Evolutionary conservation across 2,797 vertebrate species (phyloP).

Genomic region (Orestias chungarensis): DNA sequence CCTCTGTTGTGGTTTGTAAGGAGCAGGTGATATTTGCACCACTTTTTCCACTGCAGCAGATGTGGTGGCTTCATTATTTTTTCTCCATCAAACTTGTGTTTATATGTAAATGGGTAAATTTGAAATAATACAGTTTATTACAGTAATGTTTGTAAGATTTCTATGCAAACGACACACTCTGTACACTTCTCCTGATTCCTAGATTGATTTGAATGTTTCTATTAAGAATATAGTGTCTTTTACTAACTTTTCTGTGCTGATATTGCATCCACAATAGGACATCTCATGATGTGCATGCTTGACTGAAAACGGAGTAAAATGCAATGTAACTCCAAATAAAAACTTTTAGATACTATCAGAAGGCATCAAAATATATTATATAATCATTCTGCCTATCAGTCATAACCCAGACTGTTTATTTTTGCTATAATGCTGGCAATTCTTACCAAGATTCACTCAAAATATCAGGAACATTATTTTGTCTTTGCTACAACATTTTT

Average conservation of each 20-base stretch:
- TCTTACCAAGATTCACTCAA: not conserved
- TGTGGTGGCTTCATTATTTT: conserved; percentile 6
- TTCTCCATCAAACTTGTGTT: conserved; percentile 11
- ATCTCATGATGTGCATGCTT: too few relatives aligned
- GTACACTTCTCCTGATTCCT: not conserved
- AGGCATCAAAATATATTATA: not conserved
- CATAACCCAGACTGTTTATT: not conserved
- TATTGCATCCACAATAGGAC: too few relatives aligned
- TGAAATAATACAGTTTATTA: conserved; percentile 9
- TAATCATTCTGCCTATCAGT: not conserved
- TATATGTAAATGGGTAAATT: conserved; percentile 1
- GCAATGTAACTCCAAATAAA: not conserved
- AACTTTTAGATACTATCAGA: not conserved
- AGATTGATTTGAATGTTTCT: not conserved
- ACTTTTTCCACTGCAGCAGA: conserved; percentile 49
- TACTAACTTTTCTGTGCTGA: not conserved
- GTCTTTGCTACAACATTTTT: not conserved
- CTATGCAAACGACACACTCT: not conserved
- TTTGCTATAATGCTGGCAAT: not conserved
- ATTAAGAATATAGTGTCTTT: not conserved
- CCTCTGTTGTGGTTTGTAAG: conserved; percentile 39
- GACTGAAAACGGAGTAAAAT: not conserved
- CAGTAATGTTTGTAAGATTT: not conserved
- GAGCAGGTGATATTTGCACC: conserved; percentile 48
- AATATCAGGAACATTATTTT: not conserved